These are phyloP conservation scores for Xanthorhoe spadicearia DNA, from an alignment of 2,888 invertebrate species.

Conservation along the genomic window DNA sequence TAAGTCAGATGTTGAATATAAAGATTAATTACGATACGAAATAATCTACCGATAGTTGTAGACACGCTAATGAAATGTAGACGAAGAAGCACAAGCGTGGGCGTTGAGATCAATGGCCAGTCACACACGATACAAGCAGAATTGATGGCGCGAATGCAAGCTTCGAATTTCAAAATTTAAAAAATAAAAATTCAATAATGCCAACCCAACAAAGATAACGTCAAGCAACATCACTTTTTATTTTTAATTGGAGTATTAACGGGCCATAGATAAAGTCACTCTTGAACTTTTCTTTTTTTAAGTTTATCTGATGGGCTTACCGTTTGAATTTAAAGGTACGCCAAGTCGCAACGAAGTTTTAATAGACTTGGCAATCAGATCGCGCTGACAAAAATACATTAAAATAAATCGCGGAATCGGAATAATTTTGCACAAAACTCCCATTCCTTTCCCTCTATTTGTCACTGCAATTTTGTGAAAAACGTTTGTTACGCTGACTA, in stretches of 20 bases:
- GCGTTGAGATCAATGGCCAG: conserved; percentile 46
- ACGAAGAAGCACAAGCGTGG: conserved; percentile 55
- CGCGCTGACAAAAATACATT: conserved; percentile 65
- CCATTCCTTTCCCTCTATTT: conserved; percentile 37
- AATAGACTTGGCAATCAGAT: conserved; percentile 82
- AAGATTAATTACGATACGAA: conserved; percentile 49
- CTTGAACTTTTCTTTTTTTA: conserved; percentile 65
- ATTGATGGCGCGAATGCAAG: conserved; percentile 57
- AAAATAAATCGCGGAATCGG: conserved; percentile 60
- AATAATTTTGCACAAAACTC: conserved; percentile 31
- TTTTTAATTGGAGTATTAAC: conserved; percentile 83
- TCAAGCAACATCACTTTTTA: conserved; percentile 71
- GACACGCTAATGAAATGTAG: conserved; percentile 48
- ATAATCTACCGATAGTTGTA: conserved; percentile 38
- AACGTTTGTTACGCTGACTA: conserved; percentile 34
- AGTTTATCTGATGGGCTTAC: conserved; percentile 81
- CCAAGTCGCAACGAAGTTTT: conserved; percentile 78
- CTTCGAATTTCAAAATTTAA: conserved; percentile 48
- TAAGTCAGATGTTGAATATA: conserved; percentile 40
- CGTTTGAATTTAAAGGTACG: conserved; percentile 82
- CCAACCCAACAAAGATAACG: conserved; percentile 58
- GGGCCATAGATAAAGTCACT: conserved; percentile 79
- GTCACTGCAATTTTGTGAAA: conserved; percentile 34
- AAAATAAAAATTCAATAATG: conserved; percentile 53
- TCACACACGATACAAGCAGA: conserved; percentile 54